Evolutionary conservation across 2,797 vertebrate species (phyloP).

Genomic region (Bradypodion pumilum): DNA sequence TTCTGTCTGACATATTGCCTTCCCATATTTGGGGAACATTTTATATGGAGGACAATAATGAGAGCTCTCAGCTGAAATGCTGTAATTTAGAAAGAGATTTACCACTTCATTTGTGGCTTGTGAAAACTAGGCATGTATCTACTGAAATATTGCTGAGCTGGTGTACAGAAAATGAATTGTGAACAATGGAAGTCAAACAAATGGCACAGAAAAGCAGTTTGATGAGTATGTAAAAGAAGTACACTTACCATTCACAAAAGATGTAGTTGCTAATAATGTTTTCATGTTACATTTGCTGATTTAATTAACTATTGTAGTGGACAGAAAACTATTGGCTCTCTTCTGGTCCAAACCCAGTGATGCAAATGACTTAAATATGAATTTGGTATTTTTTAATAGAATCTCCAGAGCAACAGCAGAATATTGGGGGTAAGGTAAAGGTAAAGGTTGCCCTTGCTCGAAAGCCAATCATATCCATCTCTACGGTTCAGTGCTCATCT

Average conservation of each 20-base stretch:
- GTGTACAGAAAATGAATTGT: neutral
- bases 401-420: neutral
- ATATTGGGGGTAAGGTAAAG: no score
- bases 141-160: neutral
- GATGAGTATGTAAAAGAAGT: neutral
- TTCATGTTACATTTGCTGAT: neutral
- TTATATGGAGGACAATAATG: neutral
- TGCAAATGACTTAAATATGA: neutral
- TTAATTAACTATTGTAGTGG: neutral
- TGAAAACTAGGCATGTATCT: neutral
- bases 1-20: no score
- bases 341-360: neutral
- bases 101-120: neutral
- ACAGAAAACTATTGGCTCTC: neutral
- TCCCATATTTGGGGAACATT: no score
- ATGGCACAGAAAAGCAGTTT: neutral
- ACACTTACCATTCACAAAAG: neutral
- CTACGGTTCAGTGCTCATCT: no score
- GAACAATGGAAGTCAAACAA: neutral
- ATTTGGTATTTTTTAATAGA: neutral
- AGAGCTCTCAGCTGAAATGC: no score
- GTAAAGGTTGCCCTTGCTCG: no score
- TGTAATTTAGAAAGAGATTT: neutral
- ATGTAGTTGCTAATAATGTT: neutral
- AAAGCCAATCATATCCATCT: no score